These are phyloP conservation scores for Enteromius anoplus DNA, from an alignment of 2,797 vertebrate genomes.

Conservation along the genomic window DNA sequence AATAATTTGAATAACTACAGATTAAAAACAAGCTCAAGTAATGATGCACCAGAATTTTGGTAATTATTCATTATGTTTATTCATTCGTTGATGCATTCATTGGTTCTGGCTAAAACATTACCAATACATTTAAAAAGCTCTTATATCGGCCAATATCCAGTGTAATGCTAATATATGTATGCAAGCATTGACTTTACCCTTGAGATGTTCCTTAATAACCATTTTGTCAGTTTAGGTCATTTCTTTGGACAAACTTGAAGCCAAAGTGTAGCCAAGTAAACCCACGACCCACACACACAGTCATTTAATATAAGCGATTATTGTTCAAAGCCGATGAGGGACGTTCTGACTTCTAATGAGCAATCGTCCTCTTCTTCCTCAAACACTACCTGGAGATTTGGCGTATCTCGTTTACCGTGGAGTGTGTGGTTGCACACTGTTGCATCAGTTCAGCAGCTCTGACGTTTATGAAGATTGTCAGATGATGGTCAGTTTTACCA, in stretches of 20 bases:
- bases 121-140: background rate
- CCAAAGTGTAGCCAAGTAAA: background rate
- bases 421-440: constrained; percentile 1
- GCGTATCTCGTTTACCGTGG: background rate
- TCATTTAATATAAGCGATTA: background rate
- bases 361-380: background rate
- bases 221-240: background rate
- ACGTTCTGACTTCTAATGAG: background rate
- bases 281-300: background rate
- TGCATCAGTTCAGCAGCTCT: constrained; percentile 16
- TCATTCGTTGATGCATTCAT: too few relatives aligned
- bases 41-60: background rate
- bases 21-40: background rate
- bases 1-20: background rate
- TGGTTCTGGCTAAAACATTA: background rate
- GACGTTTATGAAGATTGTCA: constrained; percentile 14
- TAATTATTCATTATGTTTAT: background rate
- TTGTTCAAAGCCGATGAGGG: background rate
- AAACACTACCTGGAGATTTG: background rate
- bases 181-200: background rate
- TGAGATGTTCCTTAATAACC: background rate
- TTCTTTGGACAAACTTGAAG: background rate
- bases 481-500: constrained; percentile 6
- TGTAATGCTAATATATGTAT: background rate
- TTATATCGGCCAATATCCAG: background rate